These are phyloP conservation scores for Mycetomoellerius zeteki DNA, from an alignment of 1,140 invertebrate genomes.

Conservation along the genomic window DNA sequence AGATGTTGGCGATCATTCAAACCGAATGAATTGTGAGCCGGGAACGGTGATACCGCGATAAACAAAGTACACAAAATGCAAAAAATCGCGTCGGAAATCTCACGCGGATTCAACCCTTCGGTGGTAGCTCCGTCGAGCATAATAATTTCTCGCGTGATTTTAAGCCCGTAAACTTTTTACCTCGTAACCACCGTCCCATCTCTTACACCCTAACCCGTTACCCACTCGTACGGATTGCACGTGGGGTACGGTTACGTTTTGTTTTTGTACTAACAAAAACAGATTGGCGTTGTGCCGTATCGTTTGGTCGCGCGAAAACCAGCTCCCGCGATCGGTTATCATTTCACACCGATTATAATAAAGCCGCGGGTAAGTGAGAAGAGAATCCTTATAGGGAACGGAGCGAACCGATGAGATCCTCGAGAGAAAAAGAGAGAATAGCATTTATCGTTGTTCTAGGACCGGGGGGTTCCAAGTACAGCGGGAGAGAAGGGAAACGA, in stretches of 20 bases:
- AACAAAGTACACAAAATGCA: conserved; percentile 53
- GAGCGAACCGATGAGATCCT: conserved; percentile 11
- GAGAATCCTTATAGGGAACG: neutral
- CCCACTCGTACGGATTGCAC: conserved; percentile 33
- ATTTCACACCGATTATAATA: conserved; percentile 87
- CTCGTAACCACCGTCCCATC: conserved; percentile 75
- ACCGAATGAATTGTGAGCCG: neutral
- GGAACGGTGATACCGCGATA: conserved; percentile 35
- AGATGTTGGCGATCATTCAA: conserved; percentile 2
- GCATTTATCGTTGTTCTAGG: conserved; percentile 35
- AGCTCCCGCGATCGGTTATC: conserved; percentile 84
- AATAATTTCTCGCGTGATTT: conserved; percentile 87
- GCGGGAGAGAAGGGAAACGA: neutral
- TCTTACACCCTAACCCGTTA: conserved; percentile 38
- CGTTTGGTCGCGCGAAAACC: conserved; percentile 67
- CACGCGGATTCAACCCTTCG: conserved; percentile 37
- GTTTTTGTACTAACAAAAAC: conserved; percentile 80
- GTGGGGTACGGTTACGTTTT: conserved; percentile 68
- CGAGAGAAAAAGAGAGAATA: conserved; percentile 33
- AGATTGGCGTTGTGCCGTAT: conserved; percentile 79
- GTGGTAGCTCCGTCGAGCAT: conserved; percentile 68
- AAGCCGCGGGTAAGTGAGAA: conserved; percentile 66
- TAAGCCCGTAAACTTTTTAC: conserved; percentile 87
- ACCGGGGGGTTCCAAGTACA: conserved; percentile 14
- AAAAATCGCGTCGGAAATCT: conserved; percentile 58